phyloP scores from a whole-genome alignment of 2,797 vertebrate genomes.

The Lycodopsis pacificus region DNA sequence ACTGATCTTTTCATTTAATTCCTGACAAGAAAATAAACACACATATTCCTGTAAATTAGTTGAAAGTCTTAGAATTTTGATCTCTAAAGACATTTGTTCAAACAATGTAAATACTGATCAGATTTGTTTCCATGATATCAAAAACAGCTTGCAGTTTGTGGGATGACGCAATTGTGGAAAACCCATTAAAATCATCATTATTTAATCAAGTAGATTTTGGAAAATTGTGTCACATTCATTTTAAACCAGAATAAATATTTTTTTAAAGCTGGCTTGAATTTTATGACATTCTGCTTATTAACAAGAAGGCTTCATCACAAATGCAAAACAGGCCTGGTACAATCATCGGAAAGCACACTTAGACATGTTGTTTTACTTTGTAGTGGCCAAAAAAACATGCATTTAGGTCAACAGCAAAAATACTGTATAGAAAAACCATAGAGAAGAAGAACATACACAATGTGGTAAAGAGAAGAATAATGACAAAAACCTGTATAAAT shows the following conservation, averaged over 20 bases:
- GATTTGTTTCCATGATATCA: conserved; percentile 8
- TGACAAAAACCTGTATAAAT: neutral
- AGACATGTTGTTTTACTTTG: neutral
- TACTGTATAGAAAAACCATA: neutral
- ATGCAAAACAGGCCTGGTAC: conserved; percentile 28
- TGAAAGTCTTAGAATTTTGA: neutral
- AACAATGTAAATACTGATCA: neutral
- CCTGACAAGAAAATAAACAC: neutral
- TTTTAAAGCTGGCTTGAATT: conserved; percentile 5
- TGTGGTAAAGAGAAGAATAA: neutral
- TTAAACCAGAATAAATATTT: conserved; percentile 15
- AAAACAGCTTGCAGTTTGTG: conserved; percentile 11
- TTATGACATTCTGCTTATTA: neutral
- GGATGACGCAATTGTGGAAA: conserved; percentile 39
- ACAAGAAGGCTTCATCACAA: conserved; percentile 5
- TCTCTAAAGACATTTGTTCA: neutral
- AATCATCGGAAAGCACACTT: conserved; percentile 1
- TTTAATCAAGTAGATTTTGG: conserved; percentile 25
- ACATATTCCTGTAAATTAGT: neutral
- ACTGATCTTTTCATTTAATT: neutral
- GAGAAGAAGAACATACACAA: neutral
- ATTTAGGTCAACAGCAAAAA: neutral
- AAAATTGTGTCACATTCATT: conserved; percentile 12
- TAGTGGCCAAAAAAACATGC: neutral
- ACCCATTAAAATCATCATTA: conserved; percentile 28